A percentile compares a stretch with the other conserved stretches of the same genome.
phyloP scores from a whole-genome alignment of 2,888 invertebrate genomes.

The Melanotus villosus region DNA sequence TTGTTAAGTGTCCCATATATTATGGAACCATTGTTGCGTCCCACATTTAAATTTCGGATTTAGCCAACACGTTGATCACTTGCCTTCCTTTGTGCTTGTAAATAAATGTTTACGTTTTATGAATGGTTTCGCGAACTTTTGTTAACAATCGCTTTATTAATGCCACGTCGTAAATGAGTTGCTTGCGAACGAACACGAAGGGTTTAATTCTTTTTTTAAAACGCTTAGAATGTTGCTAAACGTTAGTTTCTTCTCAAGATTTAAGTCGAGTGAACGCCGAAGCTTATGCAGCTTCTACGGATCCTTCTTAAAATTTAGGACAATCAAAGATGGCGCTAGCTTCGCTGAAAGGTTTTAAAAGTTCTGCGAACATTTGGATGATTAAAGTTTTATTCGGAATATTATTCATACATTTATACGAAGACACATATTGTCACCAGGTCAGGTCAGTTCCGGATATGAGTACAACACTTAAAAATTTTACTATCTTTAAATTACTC shows the following conservation, averaged over 20 bases:
- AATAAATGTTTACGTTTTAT: conserved; percentile 34
- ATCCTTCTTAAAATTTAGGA: not conserved
- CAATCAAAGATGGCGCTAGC: not conserved
- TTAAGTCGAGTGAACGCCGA: not conserved
- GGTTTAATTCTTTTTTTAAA: conserved; percentile 1
- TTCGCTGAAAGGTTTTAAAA: too few species aligned
- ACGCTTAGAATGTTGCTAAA: not conserved
- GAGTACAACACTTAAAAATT: too few species aligned
- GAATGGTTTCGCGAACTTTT: conserved; percentile 18
- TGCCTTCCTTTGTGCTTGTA: conserved; percentile 34
- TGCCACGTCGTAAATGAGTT: conserved; percentile 13
- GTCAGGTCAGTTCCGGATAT: too few species aligned
- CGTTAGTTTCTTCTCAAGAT: not conserved
- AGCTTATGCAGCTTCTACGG: too few species aligned
- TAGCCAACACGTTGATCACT: conserved; percentile 51
- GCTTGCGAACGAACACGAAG: conserved; percentile 5
- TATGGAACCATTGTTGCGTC: conserved; percentile 61
- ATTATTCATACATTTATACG: too few species aligned
- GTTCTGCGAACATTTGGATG: too few species aligned
- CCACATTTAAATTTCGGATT: conserved; percentile 59
- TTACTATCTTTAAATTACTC: too few species aligned
- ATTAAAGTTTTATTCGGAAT: too few species aligned
- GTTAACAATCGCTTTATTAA: conserved; percentile 26
- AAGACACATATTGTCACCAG: too few species aligned
- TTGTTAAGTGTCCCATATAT: conserved; percentile 66